Conservation (phyloP, 2,797 vertebrate species). For the Eospalax fontanierii region DNA sequence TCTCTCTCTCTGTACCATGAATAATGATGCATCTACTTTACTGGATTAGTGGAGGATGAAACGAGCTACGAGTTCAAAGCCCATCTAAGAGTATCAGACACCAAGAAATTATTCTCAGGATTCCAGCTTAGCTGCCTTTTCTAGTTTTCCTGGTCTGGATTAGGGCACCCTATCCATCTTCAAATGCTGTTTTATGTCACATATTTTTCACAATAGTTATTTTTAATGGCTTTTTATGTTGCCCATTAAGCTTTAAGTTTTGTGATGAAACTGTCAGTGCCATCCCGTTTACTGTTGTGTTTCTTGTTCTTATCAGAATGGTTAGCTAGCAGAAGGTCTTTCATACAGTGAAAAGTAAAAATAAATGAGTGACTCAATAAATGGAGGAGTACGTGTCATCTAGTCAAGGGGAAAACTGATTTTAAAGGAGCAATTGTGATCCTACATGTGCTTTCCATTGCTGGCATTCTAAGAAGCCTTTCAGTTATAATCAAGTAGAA, state of each 20-base stretch:
- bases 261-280: background rate
- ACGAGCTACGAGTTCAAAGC: background rate
- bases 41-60: background rate
- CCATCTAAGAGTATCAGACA: background rate
- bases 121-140: background rate
- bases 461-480: background rate
- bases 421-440: background rate
- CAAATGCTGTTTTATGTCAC: background rate
- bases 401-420: background rate
- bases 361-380: background rate
- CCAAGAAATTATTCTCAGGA: background rate
- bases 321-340: background rate
- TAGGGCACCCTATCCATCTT: background rate
- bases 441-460: background rate
- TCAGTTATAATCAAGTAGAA: background rate
- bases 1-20: background rate
- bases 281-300: background rate
- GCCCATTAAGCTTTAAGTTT: conserved; percentile 1
- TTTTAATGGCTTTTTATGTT: conserved; percentile 1
- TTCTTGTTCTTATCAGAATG: background rate
- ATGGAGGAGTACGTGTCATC: background rate
- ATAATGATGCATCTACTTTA: background rate
- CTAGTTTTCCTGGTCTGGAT: background rate
- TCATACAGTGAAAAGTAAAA: background rate
- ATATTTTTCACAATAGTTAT: background rate